phyloP scores from a whole-genome alignment of 1,140 invertebrate genomes.

The Scylla paramamosain region DNA sequence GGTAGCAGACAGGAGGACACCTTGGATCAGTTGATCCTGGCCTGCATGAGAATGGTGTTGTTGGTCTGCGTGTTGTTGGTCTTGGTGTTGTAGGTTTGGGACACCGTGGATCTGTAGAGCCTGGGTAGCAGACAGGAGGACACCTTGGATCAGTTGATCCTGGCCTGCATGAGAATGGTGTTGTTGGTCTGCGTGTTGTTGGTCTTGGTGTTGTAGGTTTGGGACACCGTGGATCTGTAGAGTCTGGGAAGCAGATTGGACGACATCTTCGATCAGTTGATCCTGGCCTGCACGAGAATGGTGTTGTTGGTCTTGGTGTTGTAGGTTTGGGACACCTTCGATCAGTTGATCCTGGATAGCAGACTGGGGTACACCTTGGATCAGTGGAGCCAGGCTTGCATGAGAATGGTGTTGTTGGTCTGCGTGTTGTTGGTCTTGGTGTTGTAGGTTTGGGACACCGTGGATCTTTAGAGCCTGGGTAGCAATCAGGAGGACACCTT shows the following conservation, averaged over 20 bases:
- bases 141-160: constrained; percentile 78
- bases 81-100: constrained; percentile 6
- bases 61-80: not conserved
- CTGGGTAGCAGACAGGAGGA: constrained; percentile 70
- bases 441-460: constrained; percentile 19
- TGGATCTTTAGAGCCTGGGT: not conserved
- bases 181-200: constrained; percentile 45
- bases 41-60: constrained; percentile 40
- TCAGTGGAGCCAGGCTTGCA: constrained; percentile 75
- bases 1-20: constrained; percentile 38
- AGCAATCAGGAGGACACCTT: not conserved
- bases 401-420: not conserved
- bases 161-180: constrained; percentile 43
- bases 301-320: constrained; percentile 64
- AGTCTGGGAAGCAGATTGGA: constrained; percentile 75
- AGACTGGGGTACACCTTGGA: constrained; percentile 78
- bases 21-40: constrained; percentile 63
- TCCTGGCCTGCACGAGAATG: constrained; percentile 46
- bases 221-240: constrained; percentile 79
- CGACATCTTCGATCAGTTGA: constrained; percentile 28
- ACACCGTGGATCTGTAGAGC: not conserved
- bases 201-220: constrained; percentile 58
- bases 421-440: constrained; percentile 29
- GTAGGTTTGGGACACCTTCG: constrained; percentile 78
- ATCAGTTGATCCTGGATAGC: not conserved